These are phyloP conservation scores for Crenuchus spilurus DNA, from an alignment of 2,797 vertebrate species.

Conservation along the genomic window DNA sequence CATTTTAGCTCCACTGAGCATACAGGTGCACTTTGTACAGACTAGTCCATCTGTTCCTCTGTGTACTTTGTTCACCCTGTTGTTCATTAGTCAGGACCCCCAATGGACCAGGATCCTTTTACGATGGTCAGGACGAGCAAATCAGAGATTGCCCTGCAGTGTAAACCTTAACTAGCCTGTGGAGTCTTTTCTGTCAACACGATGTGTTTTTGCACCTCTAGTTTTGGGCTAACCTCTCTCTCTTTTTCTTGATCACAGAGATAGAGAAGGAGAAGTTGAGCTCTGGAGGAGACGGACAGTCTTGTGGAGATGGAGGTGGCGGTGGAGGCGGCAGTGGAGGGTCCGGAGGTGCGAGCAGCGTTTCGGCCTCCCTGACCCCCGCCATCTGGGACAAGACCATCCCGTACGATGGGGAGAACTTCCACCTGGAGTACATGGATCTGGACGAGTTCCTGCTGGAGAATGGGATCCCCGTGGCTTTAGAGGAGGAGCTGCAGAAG, in stretches of 20 bases:
- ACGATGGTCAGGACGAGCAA: no score
- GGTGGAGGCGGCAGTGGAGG: conserved; percentile 50
- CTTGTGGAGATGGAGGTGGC: conserved; percentile 56
- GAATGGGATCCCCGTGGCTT: conserved; percentile 91
- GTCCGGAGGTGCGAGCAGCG: conserved; percentile 70
- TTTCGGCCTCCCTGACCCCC: conserved; percentile 93
- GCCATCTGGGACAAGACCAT: conserved; percentile 99
- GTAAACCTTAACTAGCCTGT: no score
- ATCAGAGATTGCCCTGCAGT: no score
- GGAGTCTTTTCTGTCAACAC: no score
- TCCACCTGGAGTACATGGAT: conserved; percentile 99
- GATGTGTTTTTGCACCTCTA: not conserved
- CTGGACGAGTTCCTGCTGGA: conserved; percentile 97
- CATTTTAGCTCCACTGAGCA: no score
- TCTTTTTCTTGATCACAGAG: conserved; percentile 57
- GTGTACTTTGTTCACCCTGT: no score
- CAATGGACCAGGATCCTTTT: no score
- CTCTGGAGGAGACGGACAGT: conserved; percentile 66
- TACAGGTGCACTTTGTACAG: no score
- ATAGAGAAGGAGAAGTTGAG: conserved; percentile 80
- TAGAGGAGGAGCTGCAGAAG: conserved; percentile 79
- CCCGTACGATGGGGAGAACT: conserved; percentile 95
- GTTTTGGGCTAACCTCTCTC: not conserved
- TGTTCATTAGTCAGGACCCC: no score
- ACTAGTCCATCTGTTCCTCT: no score